phyloP scores from a whole-genome alignment of 2,888 invertebrate genomes.

The Mechanitis mazaeus region DNA sequence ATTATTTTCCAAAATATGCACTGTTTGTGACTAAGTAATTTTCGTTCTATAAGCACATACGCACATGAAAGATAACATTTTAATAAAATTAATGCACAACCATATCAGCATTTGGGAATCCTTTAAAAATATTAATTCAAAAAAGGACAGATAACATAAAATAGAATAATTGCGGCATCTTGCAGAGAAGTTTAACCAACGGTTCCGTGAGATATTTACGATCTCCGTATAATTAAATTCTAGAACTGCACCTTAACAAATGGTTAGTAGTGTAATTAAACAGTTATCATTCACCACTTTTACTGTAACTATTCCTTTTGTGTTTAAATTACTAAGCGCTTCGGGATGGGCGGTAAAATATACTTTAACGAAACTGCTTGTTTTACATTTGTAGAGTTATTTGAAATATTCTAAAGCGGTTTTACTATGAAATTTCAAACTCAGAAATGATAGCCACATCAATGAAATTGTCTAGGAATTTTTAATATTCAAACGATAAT shows the following conservation, averaged over 20 bases:
- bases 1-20: too few relatives aligned
- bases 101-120: not conserved
- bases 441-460: too few relatives aligned
- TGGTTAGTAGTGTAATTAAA: constrained; percentile 24
- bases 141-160: constrained; percentile 7
- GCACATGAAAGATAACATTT: too few relatives aligned
- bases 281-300: constrained; percentile 11
- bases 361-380: not conserved
- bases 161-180: constrained; percentile 21
- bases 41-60: too few relatives aligned
- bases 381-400: not conserved
- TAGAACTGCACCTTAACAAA: constrained; percentile 25
- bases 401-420: too few relatives aligned
- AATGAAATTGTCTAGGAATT: too few relatives aligned
- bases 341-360: too few relatives aligned
- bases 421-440: too few relatives aligned
- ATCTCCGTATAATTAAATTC: constrained; percentile 29
- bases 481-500: too few relatives aligned
- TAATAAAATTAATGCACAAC: not conserved
- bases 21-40: too few relatives aligned
- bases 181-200: constrained; percentile 27
- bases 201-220: constrained; percentile 29
- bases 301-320: constrained; percentile 10
- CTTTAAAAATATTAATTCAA: not conserved
- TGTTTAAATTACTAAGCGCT: constrained; percentile 8